Percentiles rank a stretch among this genome's conserved stretches.
These are phyloP conservation scores for Sipha flava DNA, from an alignment of 1,140 invertebrate genomes.

Conservation along the genomic window DNA sequence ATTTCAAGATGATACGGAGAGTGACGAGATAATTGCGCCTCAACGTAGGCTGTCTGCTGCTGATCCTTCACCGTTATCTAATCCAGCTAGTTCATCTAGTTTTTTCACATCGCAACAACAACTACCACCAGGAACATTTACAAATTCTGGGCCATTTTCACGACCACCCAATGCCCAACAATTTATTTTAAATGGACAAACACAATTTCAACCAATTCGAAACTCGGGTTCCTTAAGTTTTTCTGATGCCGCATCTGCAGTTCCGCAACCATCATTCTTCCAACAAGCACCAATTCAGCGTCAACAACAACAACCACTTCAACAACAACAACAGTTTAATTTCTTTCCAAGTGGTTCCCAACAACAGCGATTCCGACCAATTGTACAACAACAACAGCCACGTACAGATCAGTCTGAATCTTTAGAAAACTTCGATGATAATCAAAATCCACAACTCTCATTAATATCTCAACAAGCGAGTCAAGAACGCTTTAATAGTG, in stretches of 20 bases:
- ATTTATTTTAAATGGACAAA: constrained; percentile 2
- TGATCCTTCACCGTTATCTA: neutral
- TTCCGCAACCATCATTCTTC: neutral
- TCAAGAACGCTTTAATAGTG: neutral
- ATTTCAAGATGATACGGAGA: neutral
- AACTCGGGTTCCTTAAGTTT: neutral
- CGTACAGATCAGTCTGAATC: neutral
- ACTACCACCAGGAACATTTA: neutral
- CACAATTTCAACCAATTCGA: neutral
- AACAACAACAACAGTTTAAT: neutral
- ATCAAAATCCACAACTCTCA: neutral
- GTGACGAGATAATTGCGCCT: neutral
- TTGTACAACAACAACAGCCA: neutral
- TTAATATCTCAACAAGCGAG: neutral
- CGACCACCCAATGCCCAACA: neutral
- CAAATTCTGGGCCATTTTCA: constrained; percentile 1
- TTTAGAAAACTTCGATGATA: neutral
- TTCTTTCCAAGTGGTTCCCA: neutral
- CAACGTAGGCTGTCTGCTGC: neutral
- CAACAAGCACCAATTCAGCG: neutral
- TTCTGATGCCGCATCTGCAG: neutral
- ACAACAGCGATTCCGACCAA: neutral
- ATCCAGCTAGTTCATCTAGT: constrained; percentile 1
- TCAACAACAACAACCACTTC: neutral
- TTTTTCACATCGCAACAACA: neutral